phyloP scores from a whole-genome alignment of 2,113 vertebrate species.

The Nothoprocta perdicaria region DNA sequence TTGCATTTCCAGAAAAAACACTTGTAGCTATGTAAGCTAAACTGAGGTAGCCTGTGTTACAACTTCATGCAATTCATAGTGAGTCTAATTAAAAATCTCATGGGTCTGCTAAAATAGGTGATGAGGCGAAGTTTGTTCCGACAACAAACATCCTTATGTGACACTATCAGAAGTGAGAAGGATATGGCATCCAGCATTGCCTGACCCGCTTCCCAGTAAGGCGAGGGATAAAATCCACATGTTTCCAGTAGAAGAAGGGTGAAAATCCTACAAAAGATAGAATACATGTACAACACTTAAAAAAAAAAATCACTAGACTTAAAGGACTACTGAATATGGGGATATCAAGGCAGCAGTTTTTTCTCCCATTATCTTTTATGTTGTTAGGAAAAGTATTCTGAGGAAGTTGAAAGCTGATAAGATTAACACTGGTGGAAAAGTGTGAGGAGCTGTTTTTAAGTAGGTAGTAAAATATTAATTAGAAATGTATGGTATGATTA shows the following conservation, averaged over 20 bases:
- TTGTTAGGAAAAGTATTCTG: not conserved
- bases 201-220: not conserved
- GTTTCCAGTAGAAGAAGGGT: not conserved
- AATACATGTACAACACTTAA: not conserved
- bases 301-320: not conserved
- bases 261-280: not conserved
- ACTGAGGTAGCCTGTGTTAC: not conserved
- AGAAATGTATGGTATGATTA: not conserved
- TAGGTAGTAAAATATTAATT: not conserved
- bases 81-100: not conserved
- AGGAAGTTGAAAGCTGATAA: not conserved
- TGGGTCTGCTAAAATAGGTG: not conserved
- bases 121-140: not conserved
- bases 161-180: not conserved
- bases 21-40: accelerated
- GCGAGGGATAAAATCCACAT: not conserved
- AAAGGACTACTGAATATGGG: not conserved
- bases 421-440: not conserved
- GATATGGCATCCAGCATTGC: not conserved
- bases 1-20: not conserved
- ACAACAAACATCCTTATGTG: not conserved
- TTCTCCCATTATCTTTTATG: not conserved
- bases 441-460: not conserved
- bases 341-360: not conserved
- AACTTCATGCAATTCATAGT: not conserved